Conservation (phyloP, 53 echinoderm and acorn worm species). For the Mesocentrotus franciscanus region DNA sequence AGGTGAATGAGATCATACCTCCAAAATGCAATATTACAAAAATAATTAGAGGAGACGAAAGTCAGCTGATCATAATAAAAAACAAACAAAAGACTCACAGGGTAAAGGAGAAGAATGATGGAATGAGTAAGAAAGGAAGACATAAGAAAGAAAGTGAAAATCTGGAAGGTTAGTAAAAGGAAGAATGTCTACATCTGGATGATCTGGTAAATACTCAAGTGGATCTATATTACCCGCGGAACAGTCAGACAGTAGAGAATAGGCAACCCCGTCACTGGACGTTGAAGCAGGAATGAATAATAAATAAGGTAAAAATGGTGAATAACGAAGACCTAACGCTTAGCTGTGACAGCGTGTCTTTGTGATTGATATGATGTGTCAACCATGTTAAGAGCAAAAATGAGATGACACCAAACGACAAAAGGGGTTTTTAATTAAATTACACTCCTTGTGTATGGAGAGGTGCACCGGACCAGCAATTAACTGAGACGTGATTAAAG, state of each 20-base stretch:
- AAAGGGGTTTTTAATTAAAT: conserved; percentile 53
- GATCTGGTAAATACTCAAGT: not conserved
- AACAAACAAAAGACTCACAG: too few species aligned
- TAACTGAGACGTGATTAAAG: conserved; percentile 28
- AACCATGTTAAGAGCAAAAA: conserved; percentile 12
- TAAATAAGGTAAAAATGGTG: not conserved
- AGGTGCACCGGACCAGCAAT: conserved; percentile 21
- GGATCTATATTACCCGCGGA: not conserved
- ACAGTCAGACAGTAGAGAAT: not conserved
- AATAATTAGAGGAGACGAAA: too few species aligned
- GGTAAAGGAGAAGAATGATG: too few species aligned
- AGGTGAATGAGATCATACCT: too few species aligned
- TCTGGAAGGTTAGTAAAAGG: not conserved
- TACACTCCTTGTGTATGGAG: not conserved
- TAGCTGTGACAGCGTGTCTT: conserved; percentile 19
- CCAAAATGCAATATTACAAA: too few species aligned
- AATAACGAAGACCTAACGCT: conserved; percentile 17
- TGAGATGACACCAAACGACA: conserved; percentile 40
- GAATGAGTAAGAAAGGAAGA: too few species aligned
- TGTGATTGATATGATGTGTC: conserved; percentile 29
- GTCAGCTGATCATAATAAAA: too few species aligned
- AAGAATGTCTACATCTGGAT: not conserved
- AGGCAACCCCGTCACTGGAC: not conserved
- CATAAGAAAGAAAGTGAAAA: too few species aligned
- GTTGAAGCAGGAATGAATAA: not conserved